Evolutionary conservation across 2,888 invertebrate species (phyloP), one percentile per base, ranked within the genome.

Genomic region (Craniophora ligustri): DNA sequence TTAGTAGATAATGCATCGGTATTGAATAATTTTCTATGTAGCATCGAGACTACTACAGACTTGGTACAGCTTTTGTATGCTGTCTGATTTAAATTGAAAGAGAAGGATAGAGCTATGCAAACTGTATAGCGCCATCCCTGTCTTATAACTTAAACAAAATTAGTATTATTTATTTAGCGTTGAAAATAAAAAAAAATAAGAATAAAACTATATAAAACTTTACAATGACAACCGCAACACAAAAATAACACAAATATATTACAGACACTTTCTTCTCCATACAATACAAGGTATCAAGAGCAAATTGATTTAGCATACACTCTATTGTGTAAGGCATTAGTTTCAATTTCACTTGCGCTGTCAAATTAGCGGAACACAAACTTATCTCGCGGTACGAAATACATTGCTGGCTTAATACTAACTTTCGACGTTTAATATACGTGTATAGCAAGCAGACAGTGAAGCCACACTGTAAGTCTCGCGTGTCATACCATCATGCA

Each of bases 321-420:
- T 13, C 30, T 10, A 31, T 14, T 14, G 38, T 3, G 0, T 16
- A 16, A 34, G 23, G 26, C 45, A 70, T 67, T 64, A 55, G 39
- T 50, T 57, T 36, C 32, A 44, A 46, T 64, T 59, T 35, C 30
- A 49, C 18, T 10, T 7, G 23, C n/a, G 39, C 47, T 42, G 35
- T 28, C 26, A 55, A 55, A 61, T 58, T 30, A 50, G 41, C 45
- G 23, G 15, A 40, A 11, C 50, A 11, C 35, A 30, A 42, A 63
- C 60, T 34, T 48, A 57, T 28, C 49, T 38, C 10, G 18, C 19
- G 28, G 21, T n/a, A 21, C 31, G 19, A 32, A 42, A 10, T 44
- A 41, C 42, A 55, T 42, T 15, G 34, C 42, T 49, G 28, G 44
- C 42, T 54, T 47, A 55, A 53, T 55, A 70, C 21, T 45, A 35